Evolutionary conservation across 1,140 invertebrate genomes (phyloP), one percentile per base, ranked within the genome.

Genomic region (Drosophila albomicans): DNA sequence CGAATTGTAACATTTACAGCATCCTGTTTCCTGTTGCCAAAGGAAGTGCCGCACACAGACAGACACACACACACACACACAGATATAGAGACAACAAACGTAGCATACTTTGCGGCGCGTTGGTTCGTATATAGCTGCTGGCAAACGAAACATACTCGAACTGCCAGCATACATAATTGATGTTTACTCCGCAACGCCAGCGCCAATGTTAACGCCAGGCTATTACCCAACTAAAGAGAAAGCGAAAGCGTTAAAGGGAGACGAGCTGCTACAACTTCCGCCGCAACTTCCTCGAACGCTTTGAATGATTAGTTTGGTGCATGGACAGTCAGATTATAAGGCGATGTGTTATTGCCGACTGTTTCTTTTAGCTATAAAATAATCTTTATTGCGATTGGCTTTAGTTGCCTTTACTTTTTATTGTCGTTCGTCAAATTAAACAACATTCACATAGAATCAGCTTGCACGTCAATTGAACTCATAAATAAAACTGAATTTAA

Each of bases 1-100:
- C 75, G 81, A 89, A 89, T 85, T 85, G 81, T 89, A 88, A 79
- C 85, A 82, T 81, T 88, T 81, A 88, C 85, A 89, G 85, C 81
- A 81, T 88, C 85, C 85, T 69, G 85, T 89, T 89, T 89, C 81
- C 84, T 81, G 81, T 75, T 75, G 66, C 78, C 81, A 20, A 81
- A 84, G 56, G 81, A 81, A 89, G 77, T 75, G 80, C 56, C 77
- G 30, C 56, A 48, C 32, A 59, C 58, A 11, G 11, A 13, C 48
- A 74, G 56, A 25, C 20, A 46, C 16, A 30, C 35, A 64, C 16
- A 64, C 15, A 25, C 13, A 6, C 35, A 57, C n/a, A 62, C 30
- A 6, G 8, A 20, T 28, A 62, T 35, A 56, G 48, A 56, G 66
- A 3, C n/a, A 54, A 25, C 1, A 52, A 46, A 57, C 41, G 73